phyloP scores from a whole-genome alignment of 2,113 vertebrate genomes.

The Otolemur garnettii region DNA sequence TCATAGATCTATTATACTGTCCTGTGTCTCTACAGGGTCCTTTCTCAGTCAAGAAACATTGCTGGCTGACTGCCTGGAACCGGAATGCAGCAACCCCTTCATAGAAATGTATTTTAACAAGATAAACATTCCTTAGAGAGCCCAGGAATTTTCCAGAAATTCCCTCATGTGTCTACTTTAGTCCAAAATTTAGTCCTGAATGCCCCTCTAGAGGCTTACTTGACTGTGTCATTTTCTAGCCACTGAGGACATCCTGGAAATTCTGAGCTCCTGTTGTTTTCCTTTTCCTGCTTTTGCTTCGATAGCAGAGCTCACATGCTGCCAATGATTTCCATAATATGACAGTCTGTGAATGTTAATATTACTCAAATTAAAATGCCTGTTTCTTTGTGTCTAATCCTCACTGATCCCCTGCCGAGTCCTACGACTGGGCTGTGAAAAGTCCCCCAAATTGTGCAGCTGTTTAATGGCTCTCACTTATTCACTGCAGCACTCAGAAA shows the following conservation, averaged over 20 bases:
- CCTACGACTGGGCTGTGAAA: slow-evolving; percentile 58
- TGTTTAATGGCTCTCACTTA: slow-evolving; percentile 63
- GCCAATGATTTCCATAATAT: slow-evolving; percentile 52
- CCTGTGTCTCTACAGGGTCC: neutral
- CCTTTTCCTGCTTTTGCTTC: slow-evolving; percentile 25
- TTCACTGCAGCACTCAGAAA: slow-evolving; percentile 43
- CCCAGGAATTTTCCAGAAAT: neutral
- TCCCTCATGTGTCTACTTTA: neutral
- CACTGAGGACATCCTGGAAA: neutral
- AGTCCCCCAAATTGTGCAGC: slow-evolving; percentile 56
- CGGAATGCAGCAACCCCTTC: neutral
- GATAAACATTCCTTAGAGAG: neutral
- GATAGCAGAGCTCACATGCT: neutral
- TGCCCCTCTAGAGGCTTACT: neutral
- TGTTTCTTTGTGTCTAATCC: slow-evolving; percentile 46
- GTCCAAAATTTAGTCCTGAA: neutral
- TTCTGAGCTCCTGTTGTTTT: neutral
- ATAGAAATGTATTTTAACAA: slow-evolving; percentile 22
- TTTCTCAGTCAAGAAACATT: slow-evolving; percentile 14
- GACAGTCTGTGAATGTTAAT: slow-evolving; percentile 69
- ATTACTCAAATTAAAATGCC: slow-evolving; percentile 73
- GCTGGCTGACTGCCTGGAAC: neutral
- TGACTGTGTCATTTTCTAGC: neutral
- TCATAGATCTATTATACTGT: neutral
- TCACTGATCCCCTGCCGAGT: slow-evolving; percentile 41